Base-by-base conservation (phyloP, 2,797 vertebrate species). In the Semaprochilodus insignis region DNA sequence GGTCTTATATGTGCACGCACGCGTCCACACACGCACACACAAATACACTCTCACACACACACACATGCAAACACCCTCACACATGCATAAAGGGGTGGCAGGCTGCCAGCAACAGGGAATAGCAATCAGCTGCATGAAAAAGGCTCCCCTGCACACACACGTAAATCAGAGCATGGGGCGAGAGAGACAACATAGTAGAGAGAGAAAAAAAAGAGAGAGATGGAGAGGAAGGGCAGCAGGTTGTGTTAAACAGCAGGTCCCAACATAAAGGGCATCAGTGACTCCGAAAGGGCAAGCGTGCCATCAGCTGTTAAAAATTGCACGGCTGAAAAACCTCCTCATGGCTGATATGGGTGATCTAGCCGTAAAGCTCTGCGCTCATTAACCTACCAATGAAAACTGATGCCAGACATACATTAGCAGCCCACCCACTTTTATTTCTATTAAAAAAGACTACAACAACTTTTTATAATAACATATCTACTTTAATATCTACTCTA, bases 51-150 rank as follows among this genome's bases (percentile, higher is more conserved):
- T 27, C 52, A 17, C 34, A 72, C 66, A 65, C 6, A 16, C 78
- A 72, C 31, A 40, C 31, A 70, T 44, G 19, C 52, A 40, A 16
- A 52, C 40, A 66, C 60, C 16, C 15, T n/a, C 48, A 44, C 36
- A 67, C 25, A 34, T 59, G 31, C 40, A 62, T 66, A 36, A 57
- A 65, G 19, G 21, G 31, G 17, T 51, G 36, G 17, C 25, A 77
- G 67, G 73, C 31, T 73, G 57, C 14, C 76, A 82, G 74, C 51
- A 76, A 52, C 27, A 59, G 54, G 78, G 70, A 77, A 84, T 67
- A 59, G 63, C 71, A 79, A 85, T 88, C 74, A 81, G 71, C 23
- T 71, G 27, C 11, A 44, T 19, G 44, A 78, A 72, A 81, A 52
- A 67, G 15, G 48, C 44, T 62, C 55, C 21, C 77, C 59, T 31